Evolutionary conservation across 1,140 invertebrate species (phyloP), one percentile per base, ranked within the genome.

Genomic region (Drosophila repletoides): DNA sequence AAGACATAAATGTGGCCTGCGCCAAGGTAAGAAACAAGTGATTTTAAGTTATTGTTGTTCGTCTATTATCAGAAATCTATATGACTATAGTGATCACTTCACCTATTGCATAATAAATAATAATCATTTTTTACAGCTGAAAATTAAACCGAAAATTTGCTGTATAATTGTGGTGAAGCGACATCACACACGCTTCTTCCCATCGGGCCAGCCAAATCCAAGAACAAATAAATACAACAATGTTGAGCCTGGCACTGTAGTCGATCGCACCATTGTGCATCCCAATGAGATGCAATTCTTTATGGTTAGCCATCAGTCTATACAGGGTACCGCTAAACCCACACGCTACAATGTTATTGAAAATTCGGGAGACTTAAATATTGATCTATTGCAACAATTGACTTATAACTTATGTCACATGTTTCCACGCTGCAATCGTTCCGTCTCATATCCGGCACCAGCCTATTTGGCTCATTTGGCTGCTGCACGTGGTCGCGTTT

Each of bases 401-500:
- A 95, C 97, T 0, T 98, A 96, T 91, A 94, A 95, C 83, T 90
- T 98, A 12, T 98, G 97, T 89, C 96, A 98, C 81, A 92, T 97
- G 91, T 98, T 97, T 90, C 93, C 95, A 1, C 93, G 97, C 10
- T 98, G 97, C 88, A 95, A 94, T 45, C 92, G 96, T 48, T 93
- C 96, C 1, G 97, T 98, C 0, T 97, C 96, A 7, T 98, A 98
- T 92, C 97, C 97, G 1, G 95, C 97, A 0, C 97, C 97, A 1
- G 97, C 96, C 0, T 98, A 98, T 90, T 98, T 98, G 91, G 97
- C 97, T 17, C 97, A 98, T 92, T 92, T 98, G 51, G 97, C 95
- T n/a, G 97, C 96, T 7, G 94, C 94, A 53, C 92, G 97, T 38
- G 96, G 94, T 0, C 91, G 93, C 26, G 92, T 92, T 28, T 93